Percentiles rank a stretch among this genome's conserved stretches.
These are phyloP conservation scores for Rhyacichthys aspro DNA, from an alignment of 2,797 vertebrate species.

Conservation along the genomic window DNA sequence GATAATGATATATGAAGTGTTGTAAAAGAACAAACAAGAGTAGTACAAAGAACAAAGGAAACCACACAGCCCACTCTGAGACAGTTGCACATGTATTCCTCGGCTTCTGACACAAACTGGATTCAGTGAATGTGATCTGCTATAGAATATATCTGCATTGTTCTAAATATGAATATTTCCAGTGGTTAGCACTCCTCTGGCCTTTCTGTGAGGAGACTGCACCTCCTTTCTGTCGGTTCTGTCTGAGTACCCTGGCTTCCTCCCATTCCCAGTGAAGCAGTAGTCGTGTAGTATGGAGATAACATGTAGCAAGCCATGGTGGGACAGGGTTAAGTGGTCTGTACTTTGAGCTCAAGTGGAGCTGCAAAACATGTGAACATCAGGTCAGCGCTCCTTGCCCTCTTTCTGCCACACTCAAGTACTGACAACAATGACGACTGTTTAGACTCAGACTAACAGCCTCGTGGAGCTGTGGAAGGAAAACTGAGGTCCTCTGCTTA, in stretches of 20 bases:
- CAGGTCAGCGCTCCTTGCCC: slow-evolving; percentile 55
- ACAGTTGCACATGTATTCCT: neutral
- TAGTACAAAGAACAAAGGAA: neutral
- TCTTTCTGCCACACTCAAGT: slow-evolving; percentile 25
- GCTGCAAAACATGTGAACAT: slow-evolving; percentile 52
- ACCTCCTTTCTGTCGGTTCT: too few species aligned
- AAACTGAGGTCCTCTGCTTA: slow-evolving; percentile 39
- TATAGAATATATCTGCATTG: too few species aligned
- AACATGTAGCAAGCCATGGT: slow-evolving; percentile 15
- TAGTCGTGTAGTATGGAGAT: slow-evolving; percentile 7
- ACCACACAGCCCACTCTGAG: neutral
- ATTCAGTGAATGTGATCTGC: too few species aligned
- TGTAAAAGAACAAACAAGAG: neutral
- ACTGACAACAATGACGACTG: slow-evolving; percentile 39
- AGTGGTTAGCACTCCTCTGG: too few species aligned
- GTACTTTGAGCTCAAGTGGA: slow-evolving; percentile 58
- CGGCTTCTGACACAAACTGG: too few species aligned
- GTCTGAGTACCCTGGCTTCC: too few species aligned
- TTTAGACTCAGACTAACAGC: slow-evolving; percentile 49
- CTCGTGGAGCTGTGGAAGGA: slow-evolving; percentile 33
- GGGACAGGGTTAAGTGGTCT: slow-evolving; percentile 62
- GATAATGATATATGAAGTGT: neutral
- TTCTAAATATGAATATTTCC: too few species aligned
- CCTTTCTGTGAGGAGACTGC: too few species aligned
- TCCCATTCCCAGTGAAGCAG: too few species aligned